phyloP scores from a whole-genome alignment of 2,888 invertebrate species.

The Drosophila paranaensis region DNA sequence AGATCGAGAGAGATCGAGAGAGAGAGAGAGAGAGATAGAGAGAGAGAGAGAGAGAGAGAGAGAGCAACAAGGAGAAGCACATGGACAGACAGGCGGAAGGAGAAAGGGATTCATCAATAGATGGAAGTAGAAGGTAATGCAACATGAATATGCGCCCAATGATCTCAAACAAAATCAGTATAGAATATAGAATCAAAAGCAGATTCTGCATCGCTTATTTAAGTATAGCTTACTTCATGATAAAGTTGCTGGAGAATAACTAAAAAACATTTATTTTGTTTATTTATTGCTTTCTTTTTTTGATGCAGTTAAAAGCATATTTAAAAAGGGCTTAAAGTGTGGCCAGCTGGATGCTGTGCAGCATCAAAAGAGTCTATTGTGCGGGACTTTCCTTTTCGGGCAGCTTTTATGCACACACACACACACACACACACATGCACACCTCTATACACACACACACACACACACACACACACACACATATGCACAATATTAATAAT shows the following conservation, averaged over 20 bases:
- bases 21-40: too few species aligned
- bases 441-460: not conserved
- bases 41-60: too few species aligned
- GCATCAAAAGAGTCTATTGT: conserved; percentile 8
- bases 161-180: too few species aligned
- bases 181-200: too few species aligned
- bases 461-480: not conserved
- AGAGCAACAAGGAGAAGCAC: not conserved
- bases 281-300: not conserved
- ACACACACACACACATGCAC: not conserved
- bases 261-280: not conserved
- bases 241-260: not conserved
- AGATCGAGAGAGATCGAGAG: too few species aligned
- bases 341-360: not conserved
- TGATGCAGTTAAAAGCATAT: conserved; percentile 1
- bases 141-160: too few species aligned
- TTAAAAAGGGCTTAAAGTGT: conserved; percentile 10
- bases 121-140: too few species aligned
- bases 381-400: conserved; percentile 2
- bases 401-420: not conserved
- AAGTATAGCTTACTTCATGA: too few species aligned
- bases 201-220: too few species aligned
- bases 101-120: not conserved
- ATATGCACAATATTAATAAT: conserved; percentile 3
- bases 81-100: too few species aligned